phyloP scores from a whole-genome alignment of 2,888 invertebrate species.

The Anorthoa munda region DNA sequence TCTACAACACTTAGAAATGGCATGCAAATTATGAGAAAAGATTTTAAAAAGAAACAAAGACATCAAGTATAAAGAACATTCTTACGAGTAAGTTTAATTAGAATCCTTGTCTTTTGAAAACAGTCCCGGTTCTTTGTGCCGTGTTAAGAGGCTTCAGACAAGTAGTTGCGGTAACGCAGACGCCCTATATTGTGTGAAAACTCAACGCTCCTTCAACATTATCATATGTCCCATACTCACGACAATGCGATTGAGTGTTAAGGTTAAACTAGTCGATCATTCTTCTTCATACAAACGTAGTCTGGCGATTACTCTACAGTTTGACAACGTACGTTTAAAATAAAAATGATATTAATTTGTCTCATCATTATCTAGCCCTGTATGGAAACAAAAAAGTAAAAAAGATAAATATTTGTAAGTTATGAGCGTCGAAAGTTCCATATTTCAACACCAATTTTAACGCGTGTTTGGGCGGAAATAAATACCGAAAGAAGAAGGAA shows the following conservation, averaged over 20 bases:
- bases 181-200: slow-evolving; percentile 3
- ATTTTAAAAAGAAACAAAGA: slow-evolving; percentile 69
- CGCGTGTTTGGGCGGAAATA: too few species aligned
- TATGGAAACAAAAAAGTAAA: too few species aligned
- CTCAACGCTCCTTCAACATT: slow-evolving; percentile 2
- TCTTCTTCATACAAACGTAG: too few species aligned
- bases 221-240: slow-evolving; percentile 10
- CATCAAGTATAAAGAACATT: slow-evolving; percentile 60
- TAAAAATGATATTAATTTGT: too few species aligned
- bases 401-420: too few species aligned
- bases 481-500: too few species aligned
- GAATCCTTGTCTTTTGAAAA: slow-evolving; percentile 60
- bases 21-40: slow-evolving; percentile 65
- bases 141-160: slow-evolving; percentile 31
- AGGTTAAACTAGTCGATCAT: too few species aligned
- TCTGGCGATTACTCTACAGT: too few species aligned
- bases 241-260: slow-evolving; percentile 4
- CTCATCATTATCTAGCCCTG: too few species aligned
- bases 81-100: slow-evolving; percentile 72
- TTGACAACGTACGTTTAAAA: too few species aligned
- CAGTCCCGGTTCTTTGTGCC: slow-evolving; percentile 53
- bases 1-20: slow-evolving; percentile 55
- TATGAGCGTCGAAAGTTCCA: too few species aligned
- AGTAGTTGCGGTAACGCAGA: slow-evolving; percentile 26
- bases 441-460: too few species aligned